Base-by-base conservation (phyloP, 2,888 invertebrate species). In the Drosophila barbarae region DNA sequence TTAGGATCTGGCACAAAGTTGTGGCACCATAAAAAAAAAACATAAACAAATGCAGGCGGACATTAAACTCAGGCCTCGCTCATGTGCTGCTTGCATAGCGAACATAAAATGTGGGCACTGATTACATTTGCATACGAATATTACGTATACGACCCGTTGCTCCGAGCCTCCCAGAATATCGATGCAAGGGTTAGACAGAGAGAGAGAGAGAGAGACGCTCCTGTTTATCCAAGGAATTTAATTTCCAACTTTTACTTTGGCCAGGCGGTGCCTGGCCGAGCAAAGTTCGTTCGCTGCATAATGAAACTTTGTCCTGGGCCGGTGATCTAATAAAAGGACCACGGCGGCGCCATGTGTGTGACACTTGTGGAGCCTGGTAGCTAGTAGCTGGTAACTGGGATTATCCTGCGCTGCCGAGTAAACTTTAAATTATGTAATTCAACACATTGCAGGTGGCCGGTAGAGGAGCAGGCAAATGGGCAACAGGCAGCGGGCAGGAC, bases 361-460 rank as follows among this genome's bases (percentile, higher is more conserved):
- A 68, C 82, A 79, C 82, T 79, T 82, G 83, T 82, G 73, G 73
- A 56, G 68, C 26, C 26, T 26, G 26, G 26, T 26, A 26, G 10
- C 13, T 55, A 61, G 39, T 13, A 23, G 10, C 13, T 55, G 63
- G 39, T 13, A 23, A 10, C 53, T 39, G 49, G 66, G 73, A 74
- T 84, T 80, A 79, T 80, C 73, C 80, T 76, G 65, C 59, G 61
- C 59, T 72, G 70, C 69, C 49, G 55, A 32, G 30, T 32, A 77
- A 81, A 82, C 80, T 81, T 84, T 79, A 75, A 82, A 82, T 82
- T 74, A 84, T 80, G 83, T 75, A 80, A 82, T 82, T 79, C 83
- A 84, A 84, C 80, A 79, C 79, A 77, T 79, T 81, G 76, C 73
- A 60, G 42, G 53, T 9, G 12, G 9, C n/a, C 23, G 46, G 6